Conservation (phyloP, 2,888 invertebrate genomes). For the Andrena marginata region DNA sequence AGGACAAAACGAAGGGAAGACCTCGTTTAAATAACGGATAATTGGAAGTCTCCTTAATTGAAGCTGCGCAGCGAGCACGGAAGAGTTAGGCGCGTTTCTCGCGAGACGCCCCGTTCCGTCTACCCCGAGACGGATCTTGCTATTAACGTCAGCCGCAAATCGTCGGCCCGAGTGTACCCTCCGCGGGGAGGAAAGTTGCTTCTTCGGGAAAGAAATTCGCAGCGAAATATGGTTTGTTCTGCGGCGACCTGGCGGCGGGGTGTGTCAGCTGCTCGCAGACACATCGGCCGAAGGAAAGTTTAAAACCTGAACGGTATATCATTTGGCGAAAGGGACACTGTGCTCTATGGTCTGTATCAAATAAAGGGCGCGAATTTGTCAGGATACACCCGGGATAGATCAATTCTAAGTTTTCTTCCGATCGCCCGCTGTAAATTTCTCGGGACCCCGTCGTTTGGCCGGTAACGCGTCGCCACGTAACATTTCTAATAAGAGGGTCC, state of each 20-base stretch:
- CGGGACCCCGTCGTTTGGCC: no score
- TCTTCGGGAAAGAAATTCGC: constrained; percentile 33
- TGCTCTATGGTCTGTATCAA: no score
- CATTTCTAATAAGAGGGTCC: constrained; percentile 3
- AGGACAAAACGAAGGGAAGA: constrained; percentile 56
- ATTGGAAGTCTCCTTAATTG: constrained; percentile 80
- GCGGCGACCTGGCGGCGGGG: background rate
- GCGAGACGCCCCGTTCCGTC: constrained; percentile 40
- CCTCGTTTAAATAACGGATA: constrained; percentile 81
- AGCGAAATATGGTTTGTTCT: background rate
- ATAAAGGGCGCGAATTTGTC: no score
- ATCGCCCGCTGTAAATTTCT: no score
- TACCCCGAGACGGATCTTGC: constrained; percentile 41
- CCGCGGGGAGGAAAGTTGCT: background rate
- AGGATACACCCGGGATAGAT: no score
- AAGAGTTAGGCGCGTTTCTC: constrained; percentile 73
- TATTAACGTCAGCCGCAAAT: constrained; percentile 57
- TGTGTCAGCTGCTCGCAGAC: background rate
- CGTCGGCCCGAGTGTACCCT: constrained; percentile 6
- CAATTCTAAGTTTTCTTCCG: no score
- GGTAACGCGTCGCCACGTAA: background rate
- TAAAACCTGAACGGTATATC: no score
- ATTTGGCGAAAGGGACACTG: no score
- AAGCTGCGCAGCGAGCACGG: constrained; percentile 72
- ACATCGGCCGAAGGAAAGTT: no score